A percentile compares a stretch with the other conserved stretches of the same genome.
Evolutionary conservation across 2,113 vertebrate species (phyloP).

Genomic region (Brienomyrus brachyistius): DNA sequence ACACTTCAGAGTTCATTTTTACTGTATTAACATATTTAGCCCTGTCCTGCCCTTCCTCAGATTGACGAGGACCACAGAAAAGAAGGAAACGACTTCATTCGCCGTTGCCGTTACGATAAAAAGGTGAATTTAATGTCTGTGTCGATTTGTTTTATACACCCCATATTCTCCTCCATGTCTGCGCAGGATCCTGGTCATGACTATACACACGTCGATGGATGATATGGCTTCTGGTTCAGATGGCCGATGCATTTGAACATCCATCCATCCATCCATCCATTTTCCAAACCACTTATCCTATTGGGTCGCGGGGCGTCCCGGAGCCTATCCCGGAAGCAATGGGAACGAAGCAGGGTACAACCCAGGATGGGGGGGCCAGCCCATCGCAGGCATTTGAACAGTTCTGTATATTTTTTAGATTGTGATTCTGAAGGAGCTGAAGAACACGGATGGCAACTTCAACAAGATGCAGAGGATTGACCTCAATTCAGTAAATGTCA

Average conservation of each 20-base stretch:
- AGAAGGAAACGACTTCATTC: slow-evolving; percentile 65
- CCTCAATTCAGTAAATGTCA: slow-evolving; percentile 73
- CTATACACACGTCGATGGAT: not conserved
- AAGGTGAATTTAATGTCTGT: slow-evolving; percentile 62
- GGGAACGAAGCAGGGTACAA: no score
- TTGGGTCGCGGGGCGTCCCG: no score
- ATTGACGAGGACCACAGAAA: slow-evolving; percentile 88
- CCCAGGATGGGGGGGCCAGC: no score
- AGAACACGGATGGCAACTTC: slow-evolving; percentile 78
- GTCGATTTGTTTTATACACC: not conserved
- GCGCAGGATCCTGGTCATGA: no score
- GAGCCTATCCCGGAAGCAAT: no score
- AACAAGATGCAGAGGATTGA: slow-evolving; percentile 82
- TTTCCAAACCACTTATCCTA: not conserved
- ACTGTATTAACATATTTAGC: not conserved
- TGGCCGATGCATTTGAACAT: not conserved
- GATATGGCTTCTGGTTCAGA: not conserved
- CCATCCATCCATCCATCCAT: no score
- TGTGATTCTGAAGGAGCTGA: slow-evolving; percentile 86
- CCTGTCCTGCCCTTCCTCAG: slow-evolving; percentile 51
- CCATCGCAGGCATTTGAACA: not conserved
- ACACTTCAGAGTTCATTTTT: not conserved
- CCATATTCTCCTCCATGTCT: not conserved
- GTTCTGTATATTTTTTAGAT: slow-evolving; percentile 57
- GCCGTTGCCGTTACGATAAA: slow-evolving; percentile 83